Evolutionary conservation across 2,797 vertebrate genomes (phyloP).

Genomic region (Eospalax fontanierii): DNA sequence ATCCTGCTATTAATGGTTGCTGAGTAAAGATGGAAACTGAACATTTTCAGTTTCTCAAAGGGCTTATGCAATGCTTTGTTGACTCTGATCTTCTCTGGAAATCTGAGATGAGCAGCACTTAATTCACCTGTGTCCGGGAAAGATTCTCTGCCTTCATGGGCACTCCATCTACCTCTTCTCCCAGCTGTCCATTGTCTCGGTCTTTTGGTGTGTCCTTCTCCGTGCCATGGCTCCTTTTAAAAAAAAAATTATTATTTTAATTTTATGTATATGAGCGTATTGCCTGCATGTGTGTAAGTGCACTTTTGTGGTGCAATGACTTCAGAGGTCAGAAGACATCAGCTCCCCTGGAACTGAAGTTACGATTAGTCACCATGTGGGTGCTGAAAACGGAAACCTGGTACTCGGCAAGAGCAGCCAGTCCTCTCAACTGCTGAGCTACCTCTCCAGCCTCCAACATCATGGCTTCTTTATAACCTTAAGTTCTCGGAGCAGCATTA

Average conservation of each 20-base stretch:
- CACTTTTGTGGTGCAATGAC: no score
- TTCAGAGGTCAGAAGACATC: no score
- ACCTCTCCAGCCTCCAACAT: no score
- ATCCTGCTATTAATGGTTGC: not conserved
- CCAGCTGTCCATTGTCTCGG: not conserved
- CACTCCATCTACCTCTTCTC: not conserved
- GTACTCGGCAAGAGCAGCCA: no score
- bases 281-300: no score
- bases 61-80: not conserved
- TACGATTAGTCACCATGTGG: no score
- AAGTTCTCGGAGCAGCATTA: not conserved
- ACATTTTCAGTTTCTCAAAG: not conserved
- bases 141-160: not conserved
- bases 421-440: no score
- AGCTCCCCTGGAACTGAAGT: no score
- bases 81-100: not conserved
- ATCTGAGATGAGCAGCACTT: not conserved
- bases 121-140: not conserved
- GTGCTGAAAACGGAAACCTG: no score
- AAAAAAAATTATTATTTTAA: no score
- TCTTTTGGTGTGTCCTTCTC: not conserved
- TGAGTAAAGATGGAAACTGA: not conserved
- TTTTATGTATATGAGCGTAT: no score
- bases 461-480: not conserved
- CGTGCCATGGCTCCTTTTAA: not conserved